Evolutionary conservation across 2,797 vertebrate species (phyloP), one percentile per base, ranked within the genome.

Genomic region (Urocyon cinereoargenteus): DNA sequence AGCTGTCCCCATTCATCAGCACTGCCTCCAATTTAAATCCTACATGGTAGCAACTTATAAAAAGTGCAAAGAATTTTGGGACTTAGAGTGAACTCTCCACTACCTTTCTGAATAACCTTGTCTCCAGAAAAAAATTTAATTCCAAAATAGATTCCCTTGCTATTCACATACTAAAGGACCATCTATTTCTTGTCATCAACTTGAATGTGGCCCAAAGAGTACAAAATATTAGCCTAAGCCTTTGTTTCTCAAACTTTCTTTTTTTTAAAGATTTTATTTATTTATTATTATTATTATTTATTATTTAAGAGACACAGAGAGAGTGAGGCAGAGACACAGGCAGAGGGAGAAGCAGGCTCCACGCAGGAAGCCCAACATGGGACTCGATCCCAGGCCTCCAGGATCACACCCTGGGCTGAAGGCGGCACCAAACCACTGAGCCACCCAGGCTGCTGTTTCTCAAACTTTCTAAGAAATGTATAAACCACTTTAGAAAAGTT

Each of bases 171-270:
- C 16, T 62, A 94, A 61, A 83, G 78, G 68, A 26, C 24, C 28
- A 97, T 2, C 64, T 78, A 92, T 19, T 89, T 95, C 36, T 61
- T 91, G 34, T 31, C 21, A 94, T 62, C 45, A 70, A 85, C 89
- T 55, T 96, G 64, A 97, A 95, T 82, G 21, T 31, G 64, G n/a
- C 73, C 75, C n/a, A 93, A 12, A 91, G 21, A 88, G 24, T 51
- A 93, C 11, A 90, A 94, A 97, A 90, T 86, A 96, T 68, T 55
- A 96, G 15, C 34, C 84, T 95, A 95, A 90, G 21, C 16, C 34
- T 90, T 91, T 94, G 61, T 70, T 96, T 96, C 73, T 91, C 68
- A 91, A 96, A 83, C 64, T 87, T 59, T 57, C 40, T 40, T 40
- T 40, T 45, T 45, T 45, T 45, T 45, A 7, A 7, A 45, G 40